Base-by-base conservation (phyloP, 1,140 invertebrate genomes). In the Proctacanthus coquilletti region DNA sequence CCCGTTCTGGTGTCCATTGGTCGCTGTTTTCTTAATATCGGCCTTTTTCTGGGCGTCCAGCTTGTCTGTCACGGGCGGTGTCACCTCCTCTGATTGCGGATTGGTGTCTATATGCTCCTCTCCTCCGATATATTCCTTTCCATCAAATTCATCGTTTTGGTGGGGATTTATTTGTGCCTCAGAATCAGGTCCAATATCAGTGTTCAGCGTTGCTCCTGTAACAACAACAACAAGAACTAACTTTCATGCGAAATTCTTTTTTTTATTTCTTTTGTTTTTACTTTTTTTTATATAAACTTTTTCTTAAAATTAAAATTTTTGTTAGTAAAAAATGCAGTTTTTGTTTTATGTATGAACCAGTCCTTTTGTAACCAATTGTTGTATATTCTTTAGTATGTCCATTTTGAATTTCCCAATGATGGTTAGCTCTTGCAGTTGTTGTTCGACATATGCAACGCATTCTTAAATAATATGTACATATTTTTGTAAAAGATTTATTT, bases 201-300 rank as follows among this genome's bases (percentile, higher is more conserved):
- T 58, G 41, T 58, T 56, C 14, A 58, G 42, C n/a, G 56, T 56
- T 44, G 56, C 56, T 46, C 56, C 56, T 58, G 56, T 35, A 58
- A 56, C 43, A 55, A 52, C 52, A 52, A 53, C 52, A 56, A 54
- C 52, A 55, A 57, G 54, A 57, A 57, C 54, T 57, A 57, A 57
- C 53, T 50, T 57, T 56, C 51, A 57, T 17, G 18, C 32, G 17
- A 34, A 34, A 19, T 35, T 4, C 21, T 19, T 35, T 35, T n/a
- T 13, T 10, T 8, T 25, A 25, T 25, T 25, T 25, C n/a, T 18
- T 33, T 33, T 3, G 4, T 2, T 18, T 18, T 11, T 8, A 3
- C 31, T 33, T 33, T 15, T 33, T 17, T 33, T 33, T 33, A 33
- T 13, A n/a, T 25, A 33, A 11, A 29, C 27, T 29, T 29, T 29